Evolutionary conservation across 2,888 invertebrate genomes (phyloP), one percentile per base, ranked within the genome.

Genomic region (Orthosia gracilis): DNA sequence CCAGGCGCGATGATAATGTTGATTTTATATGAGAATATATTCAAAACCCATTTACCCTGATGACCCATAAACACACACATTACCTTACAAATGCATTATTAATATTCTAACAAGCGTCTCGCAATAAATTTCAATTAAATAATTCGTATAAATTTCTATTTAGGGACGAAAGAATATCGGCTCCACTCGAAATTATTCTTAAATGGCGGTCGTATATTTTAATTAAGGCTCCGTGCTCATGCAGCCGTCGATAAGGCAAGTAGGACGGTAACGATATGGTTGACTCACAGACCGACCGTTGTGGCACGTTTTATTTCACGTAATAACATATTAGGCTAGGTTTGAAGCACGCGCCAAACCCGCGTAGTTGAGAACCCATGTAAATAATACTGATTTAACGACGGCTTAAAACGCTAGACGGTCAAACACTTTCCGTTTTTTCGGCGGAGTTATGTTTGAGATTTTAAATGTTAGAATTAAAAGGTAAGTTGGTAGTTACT

Each of bases 171-270:
- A 90, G 89, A 93, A 92, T 91, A 92, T 92, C 87, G 88, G 89
- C 86, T 88, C 82, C 84, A 87, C 84, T 89, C 82, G 90, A 93
- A 94, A 91, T 92, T 92, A 92, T 93, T 92, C 92, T 93, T 91
- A 92, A 94, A 93, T 94, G 91, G 93, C 91, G 89, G 90, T 91
- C 93, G 91, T 94, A 95, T 94, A 95, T 95, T 94, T 94, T 95
- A 95, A 95, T 95, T 95, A 95, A 90, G 91, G 91, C 88, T 85
- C 89, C 90, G 91, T 93, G 92, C 90, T 92, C 93, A 93, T 92
- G 93, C 91, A 90, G 91, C 89, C 91, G 91, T 93, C 94, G 94
- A 94, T 95, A 94, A 92, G 91, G 91, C 90, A 88, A 89, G 91
- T 89, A 85, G 87, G 81, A 84, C 87, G 89, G 91, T 91, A 92